These are phyloP conservation scores for Ibycter americanus DNA, from an alignment of 2,797 vertebrate species.

Conservation along the genomic window DNA sequence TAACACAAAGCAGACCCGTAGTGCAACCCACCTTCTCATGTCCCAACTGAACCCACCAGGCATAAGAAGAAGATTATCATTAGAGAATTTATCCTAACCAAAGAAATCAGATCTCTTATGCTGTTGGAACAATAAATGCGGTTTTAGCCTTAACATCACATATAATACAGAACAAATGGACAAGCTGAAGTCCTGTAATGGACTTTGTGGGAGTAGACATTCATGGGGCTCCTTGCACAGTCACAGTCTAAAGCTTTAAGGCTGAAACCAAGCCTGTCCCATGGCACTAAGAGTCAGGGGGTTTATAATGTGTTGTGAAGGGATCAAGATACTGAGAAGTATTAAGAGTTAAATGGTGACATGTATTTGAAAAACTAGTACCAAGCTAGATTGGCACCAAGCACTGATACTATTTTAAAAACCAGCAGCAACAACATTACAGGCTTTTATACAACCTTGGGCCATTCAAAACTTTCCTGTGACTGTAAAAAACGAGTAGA, in stretches of 20 bases:
- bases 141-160: neutral
- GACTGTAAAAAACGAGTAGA: neutral
- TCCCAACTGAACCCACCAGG: neutral
- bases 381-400: neutral
- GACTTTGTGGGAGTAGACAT: neutral
- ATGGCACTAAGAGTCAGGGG: neutral
- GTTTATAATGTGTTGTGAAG: fast-evolving
- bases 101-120: neutral
- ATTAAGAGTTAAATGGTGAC: neutral
- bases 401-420: neutral
- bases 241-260: neutral
- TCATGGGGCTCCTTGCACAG: neutral
- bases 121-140: neutral
- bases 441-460: neutral
- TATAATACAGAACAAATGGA: neutral
- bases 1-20: fast-evolving
- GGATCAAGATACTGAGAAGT: neutral
- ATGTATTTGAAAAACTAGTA: neutral
- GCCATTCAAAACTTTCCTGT: neutral
- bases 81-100: neutral
- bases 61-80: neutral
- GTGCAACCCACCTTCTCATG: neutral
- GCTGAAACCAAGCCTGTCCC: neutral
- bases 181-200: neutral
- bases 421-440: neutral